phyloP scores from a whole-genome alignment of 1,140 invertebrate genomes.

The Asbolus verrucosus region DNA sequence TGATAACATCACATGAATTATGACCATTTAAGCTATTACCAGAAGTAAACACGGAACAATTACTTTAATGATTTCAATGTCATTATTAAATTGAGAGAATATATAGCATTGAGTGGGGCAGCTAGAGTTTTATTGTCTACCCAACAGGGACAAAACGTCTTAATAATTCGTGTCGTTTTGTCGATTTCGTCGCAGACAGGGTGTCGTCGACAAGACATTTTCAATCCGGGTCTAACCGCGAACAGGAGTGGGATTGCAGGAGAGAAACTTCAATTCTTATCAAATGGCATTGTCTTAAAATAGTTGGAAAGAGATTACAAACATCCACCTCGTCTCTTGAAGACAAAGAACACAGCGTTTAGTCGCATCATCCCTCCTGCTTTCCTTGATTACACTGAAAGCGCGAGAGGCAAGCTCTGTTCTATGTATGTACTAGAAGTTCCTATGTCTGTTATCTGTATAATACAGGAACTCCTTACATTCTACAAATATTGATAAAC shows the following conservation, averaged over 20 bases:
- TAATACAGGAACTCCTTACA: conserved; percentile 21
- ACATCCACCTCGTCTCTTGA: conserved; percentile 9
- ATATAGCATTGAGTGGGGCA: neutral
- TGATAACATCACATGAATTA: conserved; percentile 23
- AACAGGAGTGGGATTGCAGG: conserved; percentile 8
- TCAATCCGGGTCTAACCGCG: conserved; percentile 18
- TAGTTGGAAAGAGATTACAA: conserved; percentile 35
- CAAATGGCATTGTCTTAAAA: conserved; percentile 31
- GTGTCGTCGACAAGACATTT: conserved; percentile 1
- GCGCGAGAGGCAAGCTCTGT: neutral
- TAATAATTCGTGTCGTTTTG: conserved; percentile 31
- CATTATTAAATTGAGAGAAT: conserved; percentile 16
- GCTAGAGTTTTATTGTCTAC: conserved; percentile 6
- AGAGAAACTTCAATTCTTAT: conserved; percentile 29
- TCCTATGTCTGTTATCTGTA: conserved; percentile 31
- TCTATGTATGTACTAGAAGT: conserved; percentile 25
- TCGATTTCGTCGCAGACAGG: conserved; percentile 7
- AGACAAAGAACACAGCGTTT: conserved; percentile 30
- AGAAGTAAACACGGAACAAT: conserved; percentile 24
- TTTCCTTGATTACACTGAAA: conserved; percentile 19
- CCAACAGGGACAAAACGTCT: conserved; percentile 24
- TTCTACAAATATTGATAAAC: conserved; percentile 32
- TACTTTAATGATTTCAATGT: conserved; percentile 24
- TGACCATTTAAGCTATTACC: conserved; percentile 19
- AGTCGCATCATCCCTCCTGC: conserved; percentile 7